A percentile compares a stretch with the other conserved stretches of the same genome.
Evolutionary conservation across 2,113 vertebrate genomes (phyloP).

Genomic region (Eclectus roratus): DNA sequence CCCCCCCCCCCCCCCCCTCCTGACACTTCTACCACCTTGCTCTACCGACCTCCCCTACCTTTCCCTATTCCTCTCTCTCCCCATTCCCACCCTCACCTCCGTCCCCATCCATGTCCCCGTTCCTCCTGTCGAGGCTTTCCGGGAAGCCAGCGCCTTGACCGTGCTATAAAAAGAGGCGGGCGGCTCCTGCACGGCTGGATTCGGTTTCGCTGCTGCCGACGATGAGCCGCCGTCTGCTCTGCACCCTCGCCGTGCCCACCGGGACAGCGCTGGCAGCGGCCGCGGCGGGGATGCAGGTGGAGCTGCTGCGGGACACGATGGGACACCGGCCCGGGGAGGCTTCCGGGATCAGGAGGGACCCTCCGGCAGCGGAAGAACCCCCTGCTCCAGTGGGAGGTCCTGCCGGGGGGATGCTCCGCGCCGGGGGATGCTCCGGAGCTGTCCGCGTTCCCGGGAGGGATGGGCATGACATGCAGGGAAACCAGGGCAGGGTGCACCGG

Average conservation of each 20-base stretch:
- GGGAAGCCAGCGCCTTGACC: accelerated
- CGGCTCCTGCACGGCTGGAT: accelerated
- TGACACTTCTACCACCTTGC: too few species aligned
- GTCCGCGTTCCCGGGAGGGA: accelerated
- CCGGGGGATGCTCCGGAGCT: neutral
- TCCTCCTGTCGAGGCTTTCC: neutral
- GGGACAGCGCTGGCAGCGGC: neutral
- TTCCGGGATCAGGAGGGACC: neutral
- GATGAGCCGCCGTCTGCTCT: neutral
- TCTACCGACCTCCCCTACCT: too few species aligned
- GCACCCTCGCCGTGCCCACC: accelerated
- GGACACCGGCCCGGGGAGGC: neutral
- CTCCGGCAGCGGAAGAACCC: too few species aligned
- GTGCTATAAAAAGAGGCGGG: accelerated
- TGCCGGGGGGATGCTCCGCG: neutral
- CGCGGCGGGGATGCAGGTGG: neutral
- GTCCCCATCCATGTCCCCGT: accelerated
- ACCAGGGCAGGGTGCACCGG: neutral
- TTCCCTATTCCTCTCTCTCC: too few species aligned
- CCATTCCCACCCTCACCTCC: accelerated
- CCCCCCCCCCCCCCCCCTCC: too few species aligned
- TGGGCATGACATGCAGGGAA: neutral
- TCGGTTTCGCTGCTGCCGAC: accelerated
- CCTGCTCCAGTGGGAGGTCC: neutral
- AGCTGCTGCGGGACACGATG: neutral